Evolutionary conservation across 2,797 vertebrate species (phyloP).

Genomic region (Manis crassicaudata): DNA sequence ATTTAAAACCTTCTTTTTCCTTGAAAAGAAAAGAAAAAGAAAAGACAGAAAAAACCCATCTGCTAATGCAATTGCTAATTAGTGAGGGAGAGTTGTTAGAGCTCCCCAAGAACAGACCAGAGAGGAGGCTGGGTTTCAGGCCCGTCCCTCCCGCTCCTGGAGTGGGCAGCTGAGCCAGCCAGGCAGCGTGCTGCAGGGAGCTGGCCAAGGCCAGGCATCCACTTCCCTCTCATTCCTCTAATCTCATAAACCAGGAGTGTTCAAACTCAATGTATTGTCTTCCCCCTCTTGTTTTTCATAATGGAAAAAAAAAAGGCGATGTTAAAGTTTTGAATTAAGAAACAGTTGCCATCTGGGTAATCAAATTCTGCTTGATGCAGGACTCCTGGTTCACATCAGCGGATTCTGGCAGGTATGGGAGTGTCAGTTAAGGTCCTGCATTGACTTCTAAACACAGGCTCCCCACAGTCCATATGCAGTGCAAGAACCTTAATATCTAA

Average conservation of each 20-base stretch:
- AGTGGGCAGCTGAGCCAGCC: neutral
- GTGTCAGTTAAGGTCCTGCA: constrained; percentile 49
- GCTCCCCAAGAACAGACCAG: constrained; percentile 40
- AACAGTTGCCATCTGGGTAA: constrained; percentile 73
- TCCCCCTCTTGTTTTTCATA: constrained; percentile 59
- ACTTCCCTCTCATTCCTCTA: neutral
- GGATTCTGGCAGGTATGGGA: constrained; percentile 44
- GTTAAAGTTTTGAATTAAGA: constrained; percentile 71
- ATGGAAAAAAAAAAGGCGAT: neutral
- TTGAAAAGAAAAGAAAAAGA: neutral
- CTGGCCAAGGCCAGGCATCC: neutral
- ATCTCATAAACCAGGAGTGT: constrained; percentile 58
- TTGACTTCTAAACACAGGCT: constrained; percentile 47
- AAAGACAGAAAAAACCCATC: constrained; percentile 15
- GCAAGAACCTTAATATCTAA: neutral
- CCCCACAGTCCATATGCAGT: neutral
- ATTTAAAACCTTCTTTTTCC: constrained; percentile 22
- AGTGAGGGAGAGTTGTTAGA: neutral
- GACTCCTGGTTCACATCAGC: constrained; percentile 72
- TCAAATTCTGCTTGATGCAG: constrained; percentile 65
- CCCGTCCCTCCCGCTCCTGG: neutral
- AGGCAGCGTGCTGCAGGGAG: neutral
- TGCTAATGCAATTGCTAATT: constrained; percentile 38
- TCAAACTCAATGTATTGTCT: constrained; percentile 6
- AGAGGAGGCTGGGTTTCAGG: constrained; percentile 12